Evolutionary conservation across 2,888 invertebrate genomes (phyloP).

Genomic region (Polydesmus complanatus): DNA sequence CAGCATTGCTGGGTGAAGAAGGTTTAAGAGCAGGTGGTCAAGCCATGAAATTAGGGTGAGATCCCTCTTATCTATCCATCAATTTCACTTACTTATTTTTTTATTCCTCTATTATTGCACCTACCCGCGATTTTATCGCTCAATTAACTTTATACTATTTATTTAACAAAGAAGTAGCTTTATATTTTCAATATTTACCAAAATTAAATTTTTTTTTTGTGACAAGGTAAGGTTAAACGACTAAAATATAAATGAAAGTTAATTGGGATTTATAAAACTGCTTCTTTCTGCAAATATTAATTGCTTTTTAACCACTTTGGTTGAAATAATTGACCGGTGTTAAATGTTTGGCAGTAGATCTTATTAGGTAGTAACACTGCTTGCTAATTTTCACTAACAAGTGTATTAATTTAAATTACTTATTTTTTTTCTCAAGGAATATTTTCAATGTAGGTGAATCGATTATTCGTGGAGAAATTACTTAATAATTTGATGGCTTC

Average conservation of each 20-base stretch:
- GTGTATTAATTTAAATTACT: too few relatives aligned
- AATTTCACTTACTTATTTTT: neutral
- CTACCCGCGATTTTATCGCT: neutral
- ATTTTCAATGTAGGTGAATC: too few relatives aligned
- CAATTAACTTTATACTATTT: neutral
- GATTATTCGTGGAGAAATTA: too few relatives aligned
- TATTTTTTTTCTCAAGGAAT: too few relatives aligned
- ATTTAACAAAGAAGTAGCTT: too few relatives aligned
- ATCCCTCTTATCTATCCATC: constrained; percentile 2
- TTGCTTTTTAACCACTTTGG: neutral
- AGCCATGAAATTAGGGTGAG: constrained; percentile 88
- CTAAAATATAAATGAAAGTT: too few relatives aligned
- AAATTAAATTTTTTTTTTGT: neutral
- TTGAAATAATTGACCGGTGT: neutral
- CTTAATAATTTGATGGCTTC: too few relatives aligned
- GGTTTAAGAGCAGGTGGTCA: constrained; percentile 87
- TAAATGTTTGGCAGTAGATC: neutral
- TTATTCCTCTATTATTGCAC: neutral
- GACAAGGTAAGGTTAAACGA: too few relatives aligned
- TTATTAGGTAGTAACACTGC: neutral
- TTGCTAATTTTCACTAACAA: neutral
- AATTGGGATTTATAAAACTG: too few relatives aligned
- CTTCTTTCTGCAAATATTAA: too few relatives aligned
- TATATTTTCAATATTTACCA: neutral
- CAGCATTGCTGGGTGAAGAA: constrained; percentile 91